Evolutionary conservation across 2,888 invertebrate genomes (phyloP), one percentile per base, ranked within the genome.

Genomic region (Magallana nippona): DNA sequence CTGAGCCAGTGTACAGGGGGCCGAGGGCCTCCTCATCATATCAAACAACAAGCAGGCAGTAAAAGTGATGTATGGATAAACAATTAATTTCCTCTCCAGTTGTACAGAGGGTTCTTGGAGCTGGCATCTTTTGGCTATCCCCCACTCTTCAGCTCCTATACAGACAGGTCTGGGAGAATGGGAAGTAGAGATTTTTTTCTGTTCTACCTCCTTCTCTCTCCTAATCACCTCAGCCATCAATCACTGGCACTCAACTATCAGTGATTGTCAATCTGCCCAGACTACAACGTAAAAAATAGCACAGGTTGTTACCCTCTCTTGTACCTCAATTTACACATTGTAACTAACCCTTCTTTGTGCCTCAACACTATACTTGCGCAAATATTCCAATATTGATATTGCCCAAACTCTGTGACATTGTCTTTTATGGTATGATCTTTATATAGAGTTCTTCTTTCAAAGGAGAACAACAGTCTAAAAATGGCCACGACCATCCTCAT

Each of bases 1-100:
- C 44, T 44, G 44, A 44, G 44, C 15, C 19, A 55, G 55, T 56
- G 78, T 55, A 55, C 78, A 56, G 78, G 55, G 56, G 78, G 56
- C 32, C 17, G 55, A 78, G 55, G 32, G 55, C 55, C 55, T 78
- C 78, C 19, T 78, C 19, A 78, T 78, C 19, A 78, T 55, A 19
- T 78, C 78, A 55, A 55, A 55, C 19, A 19, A 10, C 44, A 13
- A 15, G 15, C 62, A 27, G 15, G 71, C 71, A 71, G 71, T 71
- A 71, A 71, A 71, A 27, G 22, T 71, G 22, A 32, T 22, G 71
- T 71, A 71, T 71, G 71, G 71, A 71, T 71, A 71, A 71, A 71
- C 71, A 71, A 71, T 71, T 71, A 71, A 71, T 71, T 71, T 71
- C 32, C 32, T 71, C 71, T 71, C 71, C 15, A 71, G 22, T 22